These are phyloP conservation scores for Mesorhabditis spiculigera DNA, from an alignment of 2,888 invertebrate genomes.

Conservation along the genomic window DNA sequence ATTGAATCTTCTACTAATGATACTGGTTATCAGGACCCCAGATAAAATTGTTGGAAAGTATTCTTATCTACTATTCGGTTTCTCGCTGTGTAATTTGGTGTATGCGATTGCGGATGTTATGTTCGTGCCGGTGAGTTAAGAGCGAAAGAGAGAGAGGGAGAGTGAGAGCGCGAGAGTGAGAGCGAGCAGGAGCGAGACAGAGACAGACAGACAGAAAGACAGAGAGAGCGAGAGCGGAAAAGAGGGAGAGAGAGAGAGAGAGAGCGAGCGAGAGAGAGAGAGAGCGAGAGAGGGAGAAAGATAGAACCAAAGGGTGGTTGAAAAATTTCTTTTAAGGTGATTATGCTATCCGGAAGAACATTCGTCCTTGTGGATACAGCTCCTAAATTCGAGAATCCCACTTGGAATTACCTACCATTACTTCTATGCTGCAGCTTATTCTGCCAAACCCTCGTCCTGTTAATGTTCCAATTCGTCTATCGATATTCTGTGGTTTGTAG, in stretches of 20 bases:
- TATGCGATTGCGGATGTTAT: neutral
- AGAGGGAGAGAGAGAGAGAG: too few relatives aligned
- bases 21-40: neutral
- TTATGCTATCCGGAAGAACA: neutral
- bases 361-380: neutral
- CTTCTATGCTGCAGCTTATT: neutral
- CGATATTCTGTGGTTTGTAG: neutral
- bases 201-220: too few relatives aligned
- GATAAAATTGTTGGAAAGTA: neutral
- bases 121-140: neutral
- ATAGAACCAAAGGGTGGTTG: too few relatives aligned
- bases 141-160: too few relatives aligned
- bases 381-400: neutral
- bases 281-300: too few relatives aligned
- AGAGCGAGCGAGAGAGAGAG: too few relatives aligned
- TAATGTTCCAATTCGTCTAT: slow-evolving; percentile 3
- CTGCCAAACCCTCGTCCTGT: neutral
- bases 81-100: neutral
- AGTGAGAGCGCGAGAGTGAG: too few relatives aligned
- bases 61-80: neutral
- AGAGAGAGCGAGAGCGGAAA: too few relatives aligned
- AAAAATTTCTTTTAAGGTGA: neutral
- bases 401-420: neutral
- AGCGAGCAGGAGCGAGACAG: too few relatives aligned
- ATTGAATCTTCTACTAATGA: neutral